Evolutionary conservation across 2,888 invertebrate species (phyloP), one percentile per base, ranked within the genome.

Genomic region (Cephus nigrinus): DNA sequence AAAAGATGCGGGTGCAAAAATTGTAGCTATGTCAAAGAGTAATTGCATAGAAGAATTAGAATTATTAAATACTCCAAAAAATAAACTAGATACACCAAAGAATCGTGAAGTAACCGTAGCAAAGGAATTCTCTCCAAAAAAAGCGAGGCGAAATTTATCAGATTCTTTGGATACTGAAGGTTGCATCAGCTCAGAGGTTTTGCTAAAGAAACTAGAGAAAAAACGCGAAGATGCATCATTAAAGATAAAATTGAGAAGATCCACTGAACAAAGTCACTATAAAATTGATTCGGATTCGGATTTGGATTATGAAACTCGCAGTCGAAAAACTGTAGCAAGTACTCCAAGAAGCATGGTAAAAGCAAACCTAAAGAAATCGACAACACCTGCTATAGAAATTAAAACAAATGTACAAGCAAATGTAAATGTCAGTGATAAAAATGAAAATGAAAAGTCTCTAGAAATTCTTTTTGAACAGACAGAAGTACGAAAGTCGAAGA

Each of bases 211-310:
- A 75, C 30, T 78, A 30, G 78, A 69, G 15, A 40, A 75, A 35
- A 78, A 78, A 75, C 78, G 78, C 4, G 78, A 80, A 36, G 80
- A 79, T 40, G 76, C 68, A 11, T 78, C 80, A 0, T 35, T 87
- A 9, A 84, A 79, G 71, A 80, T 88, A 74, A 87, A 82, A 73
- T 76, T 88, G 34, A 80, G 85, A 76, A 79, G 88, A 75, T 88
- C 87, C 0, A 86, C 88, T 0, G 87, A 88, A 33, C 84, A 86
- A n/a, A 88, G 87, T 74, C 82, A 83, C 32, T 88, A 87, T 68
- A 86, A 86, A 78, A 84, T 87, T 73, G 83, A 86, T 73, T 76
- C 78, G 0, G 81, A 83, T 12, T 79, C 80, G 0, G 82, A 83
- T 12, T 79, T 79, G 0, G 82, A 82, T 23, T 75, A 76, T 4